Percentiles rank a stretch among this genome's conserved stretches.
Conservation (phyloP, 1,140 invertebrate genomes). For the Laodelphax striatellus region DNA sequence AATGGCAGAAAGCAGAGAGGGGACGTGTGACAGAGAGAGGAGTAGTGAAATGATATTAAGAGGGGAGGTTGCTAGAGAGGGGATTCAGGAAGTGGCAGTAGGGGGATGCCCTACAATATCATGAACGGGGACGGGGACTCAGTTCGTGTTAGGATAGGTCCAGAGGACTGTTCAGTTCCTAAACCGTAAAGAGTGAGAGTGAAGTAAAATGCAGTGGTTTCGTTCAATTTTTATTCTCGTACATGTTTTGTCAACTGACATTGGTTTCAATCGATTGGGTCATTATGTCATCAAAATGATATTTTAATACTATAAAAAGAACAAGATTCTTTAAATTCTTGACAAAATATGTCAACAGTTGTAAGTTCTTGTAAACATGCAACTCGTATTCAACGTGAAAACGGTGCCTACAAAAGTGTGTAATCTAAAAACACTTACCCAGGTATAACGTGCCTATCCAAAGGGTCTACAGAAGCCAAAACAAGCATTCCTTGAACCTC, state of each 20-base stretch:
- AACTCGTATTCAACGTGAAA: slow-evolving; percentile 27
- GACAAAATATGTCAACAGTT: no score
- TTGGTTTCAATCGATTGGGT: no score
- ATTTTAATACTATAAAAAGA: no score
- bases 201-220: no score
- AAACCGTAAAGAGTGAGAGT: no score
- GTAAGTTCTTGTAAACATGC: slow-evolving; percentile 1
- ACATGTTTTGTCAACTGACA: no score
- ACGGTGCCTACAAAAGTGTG: slow-evolving; percentile 42
- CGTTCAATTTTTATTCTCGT: no score
- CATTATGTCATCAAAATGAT: no score
- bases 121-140: slow-evolving; percentile 5
- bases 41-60: slow-evolving; percentile 5
- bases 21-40: slow-evolving; percentile 3
- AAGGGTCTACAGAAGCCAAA: slow-evolving; percentile 31
- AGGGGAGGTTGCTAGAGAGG: slow-evolving; percentile 8
- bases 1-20: neutral
- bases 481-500: slow-evolving; percentile 20
- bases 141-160: slow-evolving; percentile 7
- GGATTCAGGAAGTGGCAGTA: slow-evolving; percentile 12
- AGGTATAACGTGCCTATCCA: slow-evolving; percentile 39
- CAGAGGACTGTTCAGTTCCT: no score
- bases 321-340: no score
- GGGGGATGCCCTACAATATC: slow-evolving; percentile 13
- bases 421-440: slow-evolving; percentile 43